phyloP scores from a whole-genome alignment of 2,888 invertebrate genomes.

The Lampropteryx suffumata region DNA sequence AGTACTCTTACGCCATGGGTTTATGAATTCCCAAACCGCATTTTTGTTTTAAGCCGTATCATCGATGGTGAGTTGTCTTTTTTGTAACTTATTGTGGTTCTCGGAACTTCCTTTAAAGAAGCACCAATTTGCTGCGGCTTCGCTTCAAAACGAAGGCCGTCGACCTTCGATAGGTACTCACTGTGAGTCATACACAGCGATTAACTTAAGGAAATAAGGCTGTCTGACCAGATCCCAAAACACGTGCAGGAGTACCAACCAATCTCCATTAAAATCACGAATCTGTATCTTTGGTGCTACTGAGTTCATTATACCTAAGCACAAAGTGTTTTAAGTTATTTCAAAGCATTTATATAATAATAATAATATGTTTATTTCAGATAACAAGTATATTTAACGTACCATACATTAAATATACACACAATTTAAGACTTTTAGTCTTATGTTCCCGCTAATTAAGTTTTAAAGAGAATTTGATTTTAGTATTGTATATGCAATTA shows the following conservation, averaged over 20 bases:
- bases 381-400: no score
- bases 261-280: constrained; percentile 15
- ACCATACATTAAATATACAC: no score
- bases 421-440: no score
- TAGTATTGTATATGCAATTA: no score
- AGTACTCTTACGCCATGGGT: no score
- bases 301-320: no score
- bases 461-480: no score
- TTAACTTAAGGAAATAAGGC: constrained; percentile 49
- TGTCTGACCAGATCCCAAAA: constrained; percentile 32
- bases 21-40: constrained; percentile 27
- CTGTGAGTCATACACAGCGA: constrained; percentile 49
- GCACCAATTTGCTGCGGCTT: constrained; percentile 53
- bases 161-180: constrained; percentile 46
- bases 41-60: constrained; percentile 47
- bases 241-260: constrained; percentile 11
- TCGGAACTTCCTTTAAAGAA: constrained; percentile 56
- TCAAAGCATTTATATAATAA: no score
- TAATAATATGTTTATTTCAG: no score
- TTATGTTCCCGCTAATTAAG: no score
- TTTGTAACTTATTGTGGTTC: constrained; percentile 48
- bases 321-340: no score
- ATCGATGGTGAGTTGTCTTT: constrained; percentile 44
- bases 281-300: no score
- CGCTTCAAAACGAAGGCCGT: constrained; percentile 49